Evolutionary conservation across 2,113 vertebrate species (phyloP), one percentile per base, ranked within the genome.

Genomic region (Rhagologus leucostigma): DNA sequence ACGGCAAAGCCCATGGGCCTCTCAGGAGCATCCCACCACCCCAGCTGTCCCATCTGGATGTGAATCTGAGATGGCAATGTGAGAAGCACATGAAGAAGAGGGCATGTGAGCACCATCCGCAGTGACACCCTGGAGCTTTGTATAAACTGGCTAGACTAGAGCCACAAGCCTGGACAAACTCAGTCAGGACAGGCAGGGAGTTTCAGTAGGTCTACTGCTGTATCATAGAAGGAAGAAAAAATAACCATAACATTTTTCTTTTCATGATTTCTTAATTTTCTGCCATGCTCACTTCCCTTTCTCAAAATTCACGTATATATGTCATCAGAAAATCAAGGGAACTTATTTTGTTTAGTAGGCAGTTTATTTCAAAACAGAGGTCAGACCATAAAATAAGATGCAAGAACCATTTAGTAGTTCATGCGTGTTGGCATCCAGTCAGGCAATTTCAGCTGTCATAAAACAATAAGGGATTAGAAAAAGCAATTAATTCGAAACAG

Each of bases 391-490:
- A 95, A 81, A 55, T 55, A 59, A 59, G 39, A 74, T 74, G 15
- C 33, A 90, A 84, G 46, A 95, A 49, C 4, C 33, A 27, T 57
- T 83, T 57, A 83, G 37, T 42, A 62, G 32, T 53, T 90, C 67
- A 7, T 59, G 13, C 17, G 21, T 59, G 11, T 30, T 92, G 79
- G 63, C 46, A 39, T 62, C 47, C 64, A 84, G 64, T 86, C 59
- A 92, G 59, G 55, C 37, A 77, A 77, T 86, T 90, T 86, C 68
- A 92, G 50, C 68, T 89, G 68, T 86, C 80, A 60, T 96, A 94
- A 96, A 92, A 53, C 64, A 84, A 93, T 93, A 93, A 90, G 3
- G 11, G 64, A 95, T 88, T 92, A 94, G 60, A 94, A 95, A 95
- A 90, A 89, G 76, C 80, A 78, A 87, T 84, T 77, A 1, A 56